Conservation (phyloP, 2,113 vertebrate genomes). For the Nicator chloris region DNA sequence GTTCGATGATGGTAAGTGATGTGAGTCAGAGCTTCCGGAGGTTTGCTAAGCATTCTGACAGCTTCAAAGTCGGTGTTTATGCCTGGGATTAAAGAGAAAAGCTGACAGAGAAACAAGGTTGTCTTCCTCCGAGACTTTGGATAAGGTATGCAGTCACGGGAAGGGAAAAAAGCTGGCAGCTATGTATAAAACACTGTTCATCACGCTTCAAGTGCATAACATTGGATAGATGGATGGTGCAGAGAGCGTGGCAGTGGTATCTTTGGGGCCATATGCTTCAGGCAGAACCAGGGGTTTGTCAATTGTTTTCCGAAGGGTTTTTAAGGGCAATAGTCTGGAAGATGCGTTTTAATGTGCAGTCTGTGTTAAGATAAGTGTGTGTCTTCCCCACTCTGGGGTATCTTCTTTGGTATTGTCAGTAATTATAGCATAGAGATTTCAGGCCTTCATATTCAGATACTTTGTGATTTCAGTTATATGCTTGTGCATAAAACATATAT, state of each 20-base stretch:
- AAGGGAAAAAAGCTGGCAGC: not conserved
- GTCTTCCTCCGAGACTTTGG: not conserved
- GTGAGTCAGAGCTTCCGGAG: not conserved
- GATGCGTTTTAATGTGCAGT: not conserved
- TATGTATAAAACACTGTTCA: rapidly evolving
- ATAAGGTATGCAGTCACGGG: not conserved
- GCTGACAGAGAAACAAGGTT: not conserved
- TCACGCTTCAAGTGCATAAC: too few species aligned
- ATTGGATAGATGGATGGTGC: not conserved
- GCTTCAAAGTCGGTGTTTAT: not conserved
- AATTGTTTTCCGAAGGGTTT: not conserved
- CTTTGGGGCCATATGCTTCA: not conserved
- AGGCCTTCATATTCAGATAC: not conserved
- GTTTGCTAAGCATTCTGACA: not conserved
- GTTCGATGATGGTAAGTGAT: not conserved
- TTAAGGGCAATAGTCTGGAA: not conserved
- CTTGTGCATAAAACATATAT: not conserved
- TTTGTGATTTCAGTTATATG: not conserved
- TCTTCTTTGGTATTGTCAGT: not conserved
- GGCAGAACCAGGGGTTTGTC: not conserved
- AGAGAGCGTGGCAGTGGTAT: rapidly evolving
- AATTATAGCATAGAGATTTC: not conserved
- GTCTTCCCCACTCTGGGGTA: not conserved
- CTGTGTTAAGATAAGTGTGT: not conserved
- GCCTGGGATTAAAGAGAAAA: not conserved